Conservation (phyloP, 2,888 invertebrate genomes). For the Xestobium rufovillosum region DNA sequence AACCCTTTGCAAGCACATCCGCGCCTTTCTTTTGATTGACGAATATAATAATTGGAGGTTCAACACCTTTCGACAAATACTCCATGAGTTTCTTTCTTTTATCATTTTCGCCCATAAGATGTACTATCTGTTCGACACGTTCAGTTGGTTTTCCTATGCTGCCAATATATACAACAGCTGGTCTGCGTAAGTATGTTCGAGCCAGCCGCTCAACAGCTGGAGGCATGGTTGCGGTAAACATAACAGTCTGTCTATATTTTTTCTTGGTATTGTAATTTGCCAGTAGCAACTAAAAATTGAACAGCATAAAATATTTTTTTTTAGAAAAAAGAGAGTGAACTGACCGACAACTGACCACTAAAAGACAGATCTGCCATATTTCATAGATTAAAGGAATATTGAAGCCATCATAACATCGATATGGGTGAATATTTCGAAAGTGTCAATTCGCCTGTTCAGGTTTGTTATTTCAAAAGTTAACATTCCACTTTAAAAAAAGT, state of each 20-base stretch:
- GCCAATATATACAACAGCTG: conserved; percentile 94
- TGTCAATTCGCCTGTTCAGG: too few species aligned
- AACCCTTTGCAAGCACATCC: conserved; percentile 91
- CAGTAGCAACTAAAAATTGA: conserved; percentile 54
- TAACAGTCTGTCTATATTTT: conserved; percentile 98
- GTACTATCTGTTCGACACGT: conserved; percentile 94
- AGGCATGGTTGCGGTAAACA: conserved; percentile 99
- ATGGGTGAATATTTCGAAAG: too few species aligned
- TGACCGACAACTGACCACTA: too few species aligned
- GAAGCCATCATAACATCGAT: too few species aligned
- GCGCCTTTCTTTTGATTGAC: conserved; percentile 99
- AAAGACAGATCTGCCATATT: too few species aligned
- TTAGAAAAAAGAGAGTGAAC: too few species aligned
- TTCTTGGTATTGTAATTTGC: conserved; percentile 93
- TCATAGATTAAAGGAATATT: too few species aligned
- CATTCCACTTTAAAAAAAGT: too few species aligned
- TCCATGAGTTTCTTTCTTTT: conserved; percentile 95
- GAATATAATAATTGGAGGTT: conserved; percentile 98
- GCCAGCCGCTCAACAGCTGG: conserved; percentile 95
- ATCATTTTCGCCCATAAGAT: conserved; percentile 90
- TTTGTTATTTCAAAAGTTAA: too few species aligned
- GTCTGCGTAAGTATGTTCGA: conserved; percentile 86
- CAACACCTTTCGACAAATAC: conserved; percentile 81
- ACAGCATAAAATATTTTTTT: conserved; percentile 3
- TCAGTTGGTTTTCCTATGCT: conserved; percentile 94